A percentile compares a stretch with the other conserved stretches of the same genome.
These are phyloP conservation scores for Coelopa frigida DNA, from an alignment of 1,140 invertebrate species.

Conservation along the genomic window DNA sequence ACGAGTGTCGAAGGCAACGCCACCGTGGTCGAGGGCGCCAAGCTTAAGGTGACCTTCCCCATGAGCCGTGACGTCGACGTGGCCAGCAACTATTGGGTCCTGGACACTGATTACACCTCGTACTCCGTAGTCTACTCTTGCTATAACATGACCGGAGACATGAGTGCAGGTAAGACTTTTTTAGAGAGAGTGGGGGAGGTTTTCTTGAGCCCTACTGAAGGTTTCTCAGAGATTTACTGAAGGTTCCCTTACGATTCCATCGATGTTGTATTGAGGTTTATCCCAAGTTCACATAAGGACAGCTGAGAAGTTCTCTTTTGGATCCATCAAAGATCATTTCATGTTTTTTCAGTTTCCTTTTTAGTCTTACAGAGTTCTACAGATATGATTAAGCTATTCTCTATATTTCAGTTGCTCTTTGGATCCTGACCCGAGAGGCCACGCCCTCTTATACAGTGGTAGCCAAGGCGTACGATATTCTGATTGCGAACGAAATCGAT, in stretches of 20 bases:
- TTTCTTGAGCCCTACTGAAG: no score
- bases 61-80: background rate
- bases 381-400: background rate
- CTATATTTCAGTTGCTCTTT: slow-evolving; percentile 4
- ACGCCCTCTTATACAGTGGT: background rate
- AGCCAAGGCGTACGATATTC: background rate
- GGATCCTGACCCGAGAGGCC: slow-evolving; percentile 3
- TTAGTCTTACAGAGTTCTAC: no score
- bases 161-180: slow-evolving; percentile 7
- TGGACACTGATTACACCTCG: slow-evolving; percentile 4
- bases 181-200: no score
- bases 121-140: slow-evolving; percentile 13
- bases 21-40: slow-evolving; percentile 4
- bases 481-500: slow-evolving; percentile 2
- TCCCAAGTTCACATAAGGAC: no score
- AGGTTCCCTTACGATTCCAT: background rate
- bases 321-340: no score
- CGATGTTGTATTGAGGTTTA: background rate
- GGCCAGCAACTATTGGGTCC: slow-evolving; percentile 11
- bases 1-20: slow-evolving; percentile 7
- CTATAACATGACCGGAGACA: background rate
- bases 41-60: slow-evolving; percentile 10
- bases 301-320: no score
- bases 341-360: no score
- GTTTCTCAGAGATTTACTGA: background rate